Evolutionary conservation across 2,113 vertebrate species (phyloP).

Genomic region (Neoarius graeffei): DNA sequence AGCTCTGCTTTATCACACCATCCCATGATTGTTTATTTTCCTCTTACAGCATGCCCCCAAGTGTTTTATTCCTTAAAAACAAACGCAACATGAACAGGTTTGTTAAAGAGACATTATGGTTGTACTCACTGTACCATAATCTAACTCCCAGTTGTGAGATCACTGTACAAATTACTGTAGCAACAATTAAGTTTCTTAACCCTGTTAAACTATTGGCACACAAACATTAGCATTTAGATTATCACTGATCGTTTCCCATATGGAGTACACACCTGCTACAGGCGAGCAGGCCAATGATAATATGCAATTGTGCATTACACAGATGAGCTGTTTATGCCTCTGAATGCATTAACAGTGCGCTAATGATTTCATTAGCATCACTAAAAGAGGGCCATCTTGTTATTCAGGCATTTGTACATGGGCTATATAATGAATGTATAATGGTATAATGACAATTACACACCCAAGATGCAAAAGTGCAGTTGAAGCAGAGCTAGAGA

Average conservation of each 20-base stretch:
- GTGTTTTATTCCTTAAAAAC: neutral
- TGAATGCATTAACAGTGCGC: conserved; percentile 50
- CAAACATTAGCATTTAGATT: conserved; percentile 35
- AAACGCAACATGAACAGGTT: neutral
- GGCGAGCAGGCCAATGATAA: conserved; percentile 38
- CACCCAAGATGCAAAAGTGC: neutral
- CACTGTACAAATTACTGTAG: conserved; percentile 5
- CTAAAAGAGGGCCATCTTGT: conserved; percentile 51
- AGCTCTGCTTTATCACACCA: neutral
- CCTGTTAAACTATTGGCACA: conserved; percentile 30
- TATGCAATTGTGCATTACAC: conserved; percentile 10
- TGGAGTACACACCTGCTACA: conserved; percentile 20
- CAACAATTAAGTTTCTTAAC: conserved; percentile 6
- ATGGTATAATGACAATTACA: conserved; percentile 31
- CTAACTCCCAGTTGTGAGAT: neutral
- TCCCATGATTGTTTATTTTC: no score
- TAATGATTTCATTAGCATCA: conserved; percentile 58
- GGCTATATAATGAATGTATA: conserved; percentile 46
- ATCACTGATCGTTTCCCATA: conserved; percentile 38
- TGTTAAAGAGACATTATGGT: neutral
- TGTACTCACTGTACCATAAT: neutral
- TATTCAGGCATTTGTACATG: conserved; percentile 50
- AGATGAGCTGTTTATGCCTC: conserved; percentile 50
- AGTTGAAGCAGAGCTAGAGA: neutral
- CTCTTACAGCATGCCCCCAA: neutral